phyloP scores from a whole-genome alignment of 1,140 invertebrate genomes.

The Bombyx mandarina region DNA sequence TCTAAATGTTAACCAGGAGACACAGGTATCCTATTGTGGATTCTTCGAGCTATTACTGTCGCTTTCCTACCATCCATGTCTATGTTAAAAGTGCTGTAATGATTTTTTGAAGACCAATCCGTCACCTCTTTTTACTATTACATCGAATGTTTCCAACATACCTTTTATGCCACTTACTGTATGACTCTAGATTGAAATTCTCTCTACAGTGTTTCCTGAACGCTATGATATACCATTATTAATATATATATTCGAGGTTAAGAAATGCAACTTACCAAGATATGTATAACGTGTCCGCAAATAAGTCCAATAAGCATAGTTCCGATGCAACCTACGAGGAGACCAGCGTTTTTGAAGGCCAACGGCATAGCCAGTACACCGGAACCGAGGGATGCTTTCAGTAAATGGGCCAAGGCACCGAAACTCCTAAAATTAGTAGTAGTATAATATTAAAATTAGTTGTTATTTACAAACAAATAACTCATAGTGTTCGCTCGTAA shows the following conservation, averaged over 20 bases:
- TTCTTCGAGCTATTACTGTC: too few species aligned
- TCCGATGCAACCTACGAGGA: slow-evolving; percentile 79
- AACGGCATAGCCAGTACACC: slow-evolving; percentile 91
- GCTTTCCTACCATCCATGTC: background rate
- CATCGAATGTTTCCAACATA: too few species aligned
- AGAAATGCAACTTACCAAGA: slow-evolving; percentile 74
- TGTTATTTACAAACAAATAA: slow-evolving; percentile 3
- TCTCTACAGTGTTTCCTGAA: too few species aligned
- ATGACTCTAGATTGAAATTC: too few species aligned
- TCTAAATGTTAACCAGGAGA: too few species aligned
- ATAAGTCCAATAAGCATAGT: slow-evolving; percentile 82
- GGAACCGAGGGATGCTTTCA: slow-evolving; percentile 89
- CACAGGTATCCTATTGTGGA: too few species aligned
- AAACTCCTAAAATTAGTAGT: slow-evolving; percentile 72
- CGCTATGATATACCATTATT: too few species aligned
- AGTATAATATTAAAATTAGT: background rate
- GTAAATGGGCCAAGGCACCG: slow-evolving; percentile 82
- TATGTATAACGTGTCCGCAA: slow-evolving; percentile 85
- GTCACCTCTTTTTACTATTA: too few species aligned
- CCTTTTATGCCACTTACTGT: too few species aligned
- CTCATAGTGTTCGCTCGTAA: too few species aligned
- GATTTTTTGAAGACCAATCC: too few species aligned
- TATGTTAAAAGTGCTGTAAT: background rate
- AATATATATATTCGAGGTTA: too few species aligned
- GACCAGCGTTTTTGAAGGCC: slow-evolving; percentile 86